Base-by-base conservation (phyloP, 2,888 invertebrate species). In the Rhingia rostrata region DNA sequence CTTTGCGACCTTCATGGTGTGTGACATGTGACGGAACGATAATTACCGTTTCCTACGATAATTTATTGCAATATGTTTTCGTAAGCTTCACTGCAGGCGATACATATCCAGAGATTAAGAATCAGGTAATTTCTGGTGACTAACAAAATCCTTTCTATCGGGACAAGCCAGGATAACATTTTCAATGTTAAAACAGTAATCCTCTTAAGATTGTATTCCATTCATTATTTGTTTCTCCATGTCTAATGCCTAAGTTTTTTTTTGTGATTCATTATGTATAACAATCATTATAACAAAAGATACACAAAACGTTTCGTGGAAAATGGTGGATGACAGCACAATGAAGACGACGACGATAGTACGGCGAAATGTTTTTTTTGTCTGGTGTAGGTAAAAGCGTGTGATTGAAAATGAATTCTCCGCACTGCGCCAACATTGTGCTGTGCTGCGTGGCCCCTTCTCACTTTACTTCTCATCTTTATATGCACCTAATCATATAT, bases 381-480 rank as follows among this genome's bases (percentile, higher is more conserved):
- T 14, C 33, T 54, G n/a, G n/a, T 33, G 32, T 33, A 56, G 45
- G 39, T 47, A 58, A 75, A 43, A 41, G 66, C 49, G 56, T 64
- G 51, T 54, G 54, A 37, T 30, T 80, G 41, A 49, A 75, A 64
- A 54, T 63, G 37, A 39, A 60, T 77, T 77, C 45, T 64, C 82
- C 54, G 82, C 82, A 78, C 66, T 82, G 78, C 82, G 78, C 43
- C 61, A 78, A 54, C 66, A 43, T 69, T 39, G 10, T 7, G 33
- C n/a, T 22, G 22, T 22, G 22, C 2, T 22, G 22, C 22, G 2
- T 22, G 22, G 22, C 35, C 56, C 54, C 53, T 37, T 6, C 41
- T 47, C 47, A 6, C 7, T 39, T 22, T 58, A 41, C 30, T 43
- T 60, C 39, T 60, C 60, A 70, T 45, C 64, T 41, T 64, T 63